Conservation (phyloP, 2,888 invertebrate species). For the Cheilosia vulpina region DNA sequence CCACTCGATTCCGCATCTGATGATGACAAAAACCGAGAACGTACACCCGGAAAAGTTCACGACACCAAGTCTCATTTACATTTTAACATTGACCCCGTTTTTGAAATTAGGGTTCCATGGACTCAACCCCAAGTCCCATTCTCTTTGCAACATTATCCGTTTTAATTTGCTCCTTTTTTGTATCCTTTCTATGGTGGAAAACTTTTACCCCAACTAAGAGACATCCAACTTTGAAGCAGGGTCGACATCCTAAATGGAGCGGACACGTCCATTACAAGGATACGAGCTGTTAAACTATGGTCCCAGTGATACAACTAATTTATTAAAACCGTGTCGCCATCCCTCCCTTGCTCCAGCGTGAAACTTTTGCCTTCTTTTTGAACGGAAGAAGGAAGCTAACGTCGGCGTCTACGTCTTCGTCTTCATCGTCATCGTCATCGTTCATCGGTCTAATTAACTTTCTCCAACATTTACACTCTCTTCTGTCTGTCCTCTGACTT, state of each 20-base stretch:
- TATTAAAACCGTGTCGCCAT: slow-evolving; percentile 47
- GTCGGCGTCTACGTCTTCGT: slow-evolving; percentile 4
- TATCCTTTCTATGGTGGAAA: slow-evolving; percentile 2
- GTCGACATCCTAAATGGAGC: slow-evolving; percentile 28
- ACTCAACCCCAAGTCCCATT: slow-evolving; percentile 50
- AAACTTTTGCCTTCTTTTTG: slow-evolving; percentile 56
- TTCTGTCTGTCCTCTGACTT: not conserved
- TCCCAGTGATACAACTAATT: slow-evolving; percentile 57
- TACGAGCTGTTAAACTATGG: slow-evolving; percentile 43
- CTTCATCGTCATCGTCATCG: not conserved
- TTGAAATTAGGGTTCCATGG: slow-evolving; percentile 70
- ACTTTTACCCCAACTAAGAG: slow-evolving; percentile 12
- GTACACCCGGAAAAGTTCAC: slow-evolving; percentile 19
- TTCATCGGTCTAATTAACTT: slow-evolving; percentile 62
- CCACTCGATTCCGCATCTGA: not conserved
- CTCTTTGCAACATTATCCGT: slow-evolving; percentile 13
- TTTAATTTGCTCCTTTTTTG: slow-evolving; percentile 24
- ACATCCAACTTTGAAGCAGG: slow-evolving; percentile 22
- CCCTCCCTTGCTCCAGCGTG: slow-evolving; percentile 13
- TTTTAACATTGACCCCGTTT: slow-evolving; percentile 73
- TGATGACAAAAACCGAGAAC: slow-evolving; percentile 12
- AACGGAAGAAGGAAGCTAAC: not conserved
- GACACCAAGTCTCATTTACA: slow-evolving; percentile 72
- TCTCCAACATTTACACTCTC: slow-evolving; percentile 58
- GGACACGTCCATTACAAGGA: slow-evolving; percentile 6